Evolutionary conservation across 2,888 invertebrate species (phyloP), one percentile per base, ranked within the genome.

Genomic region (Gnatocerus cornutus): DNA sequence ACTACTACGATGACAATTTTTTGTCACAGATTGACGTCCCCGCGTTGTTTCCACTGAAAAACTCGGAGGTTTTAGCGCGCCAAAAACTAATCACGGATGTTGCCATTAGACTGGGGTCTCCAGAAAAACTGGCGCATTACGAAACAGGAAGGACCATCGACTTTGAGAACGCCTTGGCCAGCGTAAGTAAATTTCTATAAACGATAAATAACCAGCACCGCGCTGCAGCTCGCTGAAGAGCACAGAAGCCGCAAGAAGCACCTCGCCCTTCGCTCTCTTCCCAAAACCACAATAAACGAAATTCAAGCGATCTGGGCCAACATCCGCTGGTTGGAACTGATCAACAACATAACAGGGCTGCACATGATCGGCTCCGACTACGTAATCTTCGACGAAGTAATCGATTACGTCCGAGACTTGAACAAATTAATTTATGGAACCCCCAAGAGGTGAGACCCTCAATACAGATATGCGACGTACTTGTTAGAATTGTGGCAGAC

Each of bases 401-500:
- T 64, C n/a, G 58, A 69, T 10, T 71, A 71, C 41, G 14, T 69
- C 9, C 50, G 41, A 27, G 62, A 68, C 5, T 55, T 71, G 21
- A 64, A 64, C n/a, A 12, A 59, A 13, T 12, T 69, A 6, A 37
- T 71, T 16, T 41, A 55, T n/a, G 59, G 62, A 3, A 71, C 55
- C 6, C 71, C 64, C 10, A 71, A 69, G 41, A 69, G 71, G 71
- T 71, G 55, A 16, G 9, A 41, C 8, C 14, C 8, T 7, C 7
- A 9, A 27, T 3, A 9, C 10, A 10, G n/a, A 21, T 21, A 21
- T 21, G 1, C 21, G 4, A 30, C 50, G 9, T 5, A 10, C 7
- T 33, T 33, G 69, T 27, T 48, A 82, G 82, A 58, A 74, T 74
- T 43, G 75, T 75, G 69, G 78, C 76, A 7, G 80, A 81, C 63